Conservation (phyloP, 1,140 invertebrate genomes). For the Parapsyche elsis region DNA sequence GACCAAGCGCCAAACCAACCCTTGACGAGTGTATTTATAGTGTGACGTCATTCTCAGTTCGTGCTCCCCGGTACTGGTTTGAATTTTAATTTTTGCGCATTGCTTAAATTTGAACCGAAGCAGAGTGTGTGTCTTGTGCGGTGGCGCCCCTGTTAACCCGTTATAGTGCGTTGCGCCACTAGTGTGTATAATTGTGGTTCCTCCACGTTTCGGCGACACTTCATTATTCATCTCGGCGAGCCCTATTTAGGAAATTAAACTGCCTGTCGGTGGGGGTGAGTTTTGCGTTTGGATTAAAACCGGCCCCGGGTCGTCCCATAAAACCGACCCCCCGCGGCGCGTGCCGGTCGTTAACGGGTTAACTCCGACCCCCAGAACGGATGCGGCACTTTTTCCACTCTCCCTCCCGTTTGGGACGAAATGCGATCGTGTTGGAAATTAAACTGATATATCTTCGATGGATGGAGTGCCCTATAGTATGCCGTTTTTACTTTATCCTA, state of each 20-base stretch:
- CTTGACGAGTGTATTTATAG: too few species aligned
- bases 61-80: too few species aligned
- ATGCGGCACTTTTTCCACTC: not conserved
- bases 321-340: constrained; percentile 14
- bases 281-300: constrained; percentile 33
- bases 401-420: too few species aligned
- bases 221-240: constrained; percentile 42
- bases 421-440: too few species aligned
- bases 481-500: not conserved
- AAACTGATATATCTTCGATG: too few species aligned
- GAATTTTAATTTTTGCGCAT: too few species aligned
- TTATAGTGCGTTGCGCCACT: constrained; percentile 4
- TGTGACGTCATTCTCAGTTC: too few species aligned
- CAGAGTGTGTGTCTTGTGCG: too few species aligned
- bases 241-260: constrained; percentile 47
- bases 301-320: constrained; percentile 9
- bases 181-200: constrained; percentile 24
- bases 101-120: too few species aligned
- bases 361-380: not conserved
- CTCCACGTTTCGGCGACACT: constrained; percentile 31
- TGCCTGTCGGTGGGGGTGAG: not conserved
- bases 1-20: too few species aligned
- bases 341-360: constrained; percentile 2
- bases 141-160: not conserved
- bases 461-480: not conserved